Base-by-base conservation (phyloP, 2,888 invertebrate genomes). In the Pristionchus japonicus region DNA sequence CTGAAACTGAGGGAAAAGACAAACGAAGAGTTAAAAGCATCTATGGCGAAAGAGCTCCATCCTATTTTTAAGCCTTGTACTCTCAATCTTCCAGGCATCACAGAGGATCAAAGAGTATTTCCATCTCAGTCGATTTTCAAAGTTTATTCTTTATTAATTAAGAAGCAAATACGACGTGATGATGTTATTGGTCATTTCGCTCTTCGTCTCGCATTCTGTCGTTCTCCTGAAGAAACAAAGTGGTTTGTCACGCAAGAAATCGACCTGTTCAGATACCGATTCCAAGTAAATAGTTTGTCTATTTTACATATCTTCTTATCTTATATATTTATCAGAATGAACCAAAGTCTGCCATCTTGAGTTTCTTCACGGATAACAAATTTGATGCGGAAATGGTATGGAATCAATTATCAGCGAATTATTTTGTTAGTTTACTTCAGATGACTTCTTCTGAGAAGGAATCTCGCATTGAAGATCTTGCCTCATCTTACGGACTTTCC, bases 101-200 rank as follows among this genome's bases (percentile, higher is more conserved):
- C 43, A 23, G 64, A 61, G 3, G 61, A 84, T 31, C 43, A 89
- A 31, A 49, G 40, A 34, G 80, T 67, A 27, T 67, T 13, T 67
- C 0, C 34, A 20, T 15, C 15, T 20, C n/a, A n/a, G 20, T 43
- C n/a, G 13, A 7, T 40, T 34, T 11, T 23, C 4, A 77, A 40
- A 34, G 31, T 27, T 43, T 4, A 3, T 27, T 31, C 31, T 6
- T 77, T 88, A 17, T 20, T 52, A 17, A 37, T 61, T 20, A 6
- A 57, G 84, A 61, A 84, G 27, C 34, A 27, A 31, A 27, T 61
- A 31, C 84, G 86, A 20, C 86, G 92, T 40, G 87, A 94, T 90
- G 99, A 99, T 95, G 97, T 97, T 93, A 96, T 98, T 86, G 97
- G 98, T 0, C 99, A 99, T 95, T 98, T 97, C 95, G 97, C 98